phyloP scores from a whole-genome alignment of 2,797 vertebrate species.

The Scolopax bukidnonensis region DNA sequence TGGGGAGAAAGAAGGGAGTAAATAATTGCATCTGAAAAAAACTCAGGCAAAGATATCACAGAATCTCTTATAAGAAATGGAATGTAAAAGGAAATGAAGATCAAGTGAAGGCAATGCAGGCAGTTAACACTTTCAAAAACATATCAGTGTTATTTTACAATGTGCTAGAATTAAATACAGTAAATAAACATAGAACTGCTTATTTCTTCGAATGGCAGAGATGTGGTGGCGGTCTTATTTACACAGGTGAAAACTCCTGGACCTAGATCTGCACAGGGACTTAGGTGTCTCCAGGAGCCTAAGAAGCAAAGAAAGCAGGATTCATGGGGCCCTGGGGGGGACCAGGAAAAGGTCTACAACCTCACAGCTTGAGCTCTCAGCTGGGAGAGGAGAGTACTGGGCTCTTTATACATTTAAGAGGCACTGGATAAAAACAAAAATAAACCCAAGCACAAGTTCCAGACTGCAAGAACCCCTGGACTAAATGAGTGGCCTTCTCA shows the following conservation, averaged over 20 bases:
- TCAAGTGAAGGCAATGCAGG: neutral
- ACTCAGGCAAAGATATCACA: neutral
- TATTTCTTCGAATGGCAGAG: constrained; percentile 54
- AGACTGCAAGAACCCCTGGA: neutral
- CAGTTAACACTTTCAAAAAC: constrained; percentile 49
- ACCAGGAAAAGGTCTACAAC: constrained; percentile 51
- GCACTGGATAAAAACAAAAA: constrained; percentile 40
- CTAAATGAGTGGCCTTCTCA: neutral
- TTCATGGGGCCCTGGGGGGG: constrained; percentile 28
- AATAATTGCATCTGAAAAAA: constrained; percentile 18
- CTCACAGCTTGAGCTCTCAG: constrained; percentile 1
- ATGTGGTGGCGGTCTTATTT: constrained; percentile 57
- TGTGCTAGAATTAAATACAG: constrained; percentile 58
- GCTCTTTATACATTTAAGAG: constrained; percentile 28
- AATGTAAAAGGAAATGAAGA: constrained; percentile 47
- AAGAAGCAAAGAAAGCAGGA: constrained; percentile 43
- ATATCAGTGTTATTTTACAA: constrained; percentile 47
- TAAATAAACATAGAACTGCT: constrained; percentile 60
- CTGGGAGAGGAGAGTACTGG: constrained; percentile 4
- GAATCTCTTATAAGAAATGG: constrained; percentile 5
- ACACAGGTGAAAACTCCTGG: constrained; percentile 63
- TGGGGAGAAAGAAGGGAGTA: neutral
- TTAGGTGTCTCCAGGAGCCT: constrained; percentile 45
- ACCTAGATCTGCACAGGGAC: constrained; percentile 42
- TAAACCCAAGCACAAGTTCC: constrained; percentile 16